These are phyloP conservation scores for Dicyrtoma fusca DNA, from an alignment of 2,888 invertebrate species.

Conservation along the genomic window DNA sequence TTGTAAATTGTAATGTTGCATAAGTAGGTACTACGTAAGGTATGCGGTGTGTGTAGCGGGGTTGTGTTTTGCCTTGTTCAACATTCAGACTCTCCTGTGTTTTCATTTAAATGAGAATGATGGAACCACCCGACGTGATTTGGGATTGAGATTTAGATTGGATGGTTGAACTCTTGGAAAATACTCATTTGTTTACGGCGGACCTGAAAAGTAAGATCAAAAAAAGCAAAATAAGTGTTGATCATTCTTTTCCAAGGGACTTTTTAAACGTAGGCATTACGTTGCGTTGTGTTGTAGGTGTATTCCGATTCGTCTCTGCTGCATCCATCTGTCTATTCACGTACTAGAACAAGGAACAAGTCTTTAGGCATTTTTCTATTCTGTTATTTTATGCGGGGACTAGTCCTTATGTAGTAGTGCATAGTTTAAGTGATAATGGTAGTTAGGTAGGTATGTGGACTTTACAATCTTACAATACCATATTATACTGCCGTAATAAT, in stretches of 20 bases:
- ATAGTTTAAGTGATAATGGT: background rate
- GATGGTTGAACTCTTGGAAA: background rate
- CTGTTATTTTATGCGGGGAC: too few species aligned
- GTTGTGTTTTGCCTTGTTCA: too few species aligned
- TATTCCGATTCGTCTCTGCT: background rate
- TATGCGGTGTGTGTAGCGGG: constrained; percentile 5
- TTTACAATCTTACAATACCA: background rate
- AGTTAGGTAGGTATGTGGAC: background rate
- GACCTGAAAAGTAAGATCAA: background rate
- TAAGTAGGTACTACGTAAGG: background rate
- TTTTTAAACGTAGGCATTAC: background rate
- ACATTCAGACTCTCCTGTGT: constrained; percentile 2
- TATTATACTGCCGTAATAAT: too few species aligned
- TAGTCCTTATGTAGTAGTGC: too few species aligned
- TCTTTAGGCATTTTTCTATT: too few species aligned
- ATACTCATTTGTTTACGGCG: constrained; percentile 7
- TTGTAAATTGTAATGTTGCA: background rate
- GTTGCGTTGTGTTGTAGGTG: background rate
- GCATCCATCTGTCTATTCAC: too few species aligned
- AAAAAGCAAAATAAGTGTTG: too few species aligned
- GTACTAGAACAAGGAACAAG: too few species aligned
- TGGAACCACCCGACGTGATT: constrained; percentile 41
- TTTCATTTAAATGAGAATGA: constrained; percentile 35
- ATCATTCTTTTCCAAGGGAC: background rate
- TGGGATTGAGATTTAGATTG: constrained; percentile 38